Base-by-base conservation (phyloP, 2,888 invertebrate genomes). In the Rhagophthalmus giganteus region DNA sequence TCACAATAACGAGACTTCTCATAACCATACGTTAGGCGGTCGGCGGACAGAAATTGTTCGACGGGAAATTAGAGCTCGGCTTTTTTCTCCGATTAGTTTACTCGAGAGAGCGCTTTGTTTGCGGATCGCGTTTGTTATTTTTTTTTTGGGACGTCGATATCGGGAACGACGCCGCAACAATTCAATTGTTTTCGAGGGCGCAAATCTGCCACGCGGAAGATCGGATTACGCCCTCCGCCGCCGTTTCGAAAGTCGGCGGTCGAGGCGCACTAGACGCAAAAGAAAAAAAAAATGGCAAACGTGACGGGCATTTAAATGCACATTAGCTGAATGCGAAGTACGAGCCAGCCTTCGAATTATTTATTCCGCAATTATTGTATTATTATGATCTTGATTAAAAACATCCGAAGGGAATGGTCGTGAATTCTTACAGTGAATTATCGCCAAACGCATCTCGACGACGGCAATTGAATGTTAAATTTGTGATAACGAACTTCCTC, bases 11-110 rank as follows among this genome's bases (percentile, higher is more conserved):
- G 25, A 16, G 47, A 37, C 30, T 30, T 28, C 16, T 38, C 34
- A 42, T 42, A 37, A 37, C 35, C 53, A 40, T 53, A 53, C 34
- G 35, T 53, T 44, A 53, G 53, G 53, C 48, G 53, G 42, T 35
- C 34, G 53, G 48, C 39, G 27, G 53, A 53, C 53, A 45, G 27
- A 42, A 42, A 53, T 53, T 27, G 26, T 47, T 35, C 41, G 37
- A 20, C 41, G 12, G 47, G 42, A 48, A 53, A 53, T 53, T 53
- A 53, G 53, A 48, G 42, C 48, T 42, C 34, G 10, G 38, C 32
- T 26, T 37, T 37, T 49, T 49, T 49, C 27, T 16, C 12, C 25
- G 20, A 24, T 34, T 41, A 40, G 8, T 27, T 38, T n/a, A 28
- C 28, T 28, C 14, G n/a, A n/a, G n/a, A n/a, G n/a, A n/a, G n/a